Evolutionary conservation across 2,797 vertebrate genomes (phyloP), one percentile per base, ranked within the genome.

Genomic region (Huso huso): DNA sequence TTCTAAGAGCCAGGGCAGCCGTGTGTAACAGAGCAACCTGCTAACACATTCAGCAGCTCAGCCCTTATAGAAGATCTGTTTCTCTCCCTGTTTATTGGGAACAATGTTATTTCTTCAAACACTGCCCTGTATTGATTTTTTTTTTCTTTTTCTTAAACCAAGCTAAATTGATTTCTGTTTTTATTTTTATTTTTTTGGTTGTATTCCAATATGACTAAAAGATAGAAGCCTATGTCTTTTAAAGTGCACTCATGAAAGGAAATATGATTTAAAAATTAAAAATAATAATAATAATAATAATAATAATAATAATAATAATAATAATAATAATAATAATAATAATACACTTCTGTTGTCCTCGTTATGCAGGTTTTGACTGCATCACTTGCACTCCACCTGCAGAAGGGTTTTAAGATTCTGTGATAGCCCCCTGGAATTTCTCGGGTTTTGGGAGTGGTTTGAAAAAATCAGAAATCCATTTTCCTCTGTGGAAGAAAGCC

Each of bases 21-120:
- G 69, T 77, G 82, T 77, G 77, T 77, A 83, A 83, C 83, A 71
- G 71, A 52, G 60, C 71, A 71, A 72, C 72, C 60, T 73, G 73
- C 66, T 68, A 3, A 49, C 75, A 68, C 73, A 74, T 76, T 74
- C 72, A 72, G 70, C 10, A 64, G 70, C 75, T 76, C 72, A 68
- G 68, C 72, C 71, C 66, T 77, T 66, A 64, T 57, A 51, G 66
- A 66, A 73, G 71, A 67, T 53, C 7, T 57, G 23, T 59, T 49
- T 65, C 66, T 8, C 6, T 65, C 60, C 66, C 13, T 48, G 58
- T 53, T 72, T 69, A 57, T 52, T 49, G 63, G 66, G 67, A 83
- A 75, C 77, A 75, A 61, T 68, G 72, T 68, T 72, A 73, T 73
- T 79, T 71, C 76, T 73, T 71, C 69, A 71, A 63, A 79, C 70